These are phyloP conservation scores for Poecilia picta DNA, from an alignment of 2,797 vertebrate species.

Conservation along the genomic window DNA sequence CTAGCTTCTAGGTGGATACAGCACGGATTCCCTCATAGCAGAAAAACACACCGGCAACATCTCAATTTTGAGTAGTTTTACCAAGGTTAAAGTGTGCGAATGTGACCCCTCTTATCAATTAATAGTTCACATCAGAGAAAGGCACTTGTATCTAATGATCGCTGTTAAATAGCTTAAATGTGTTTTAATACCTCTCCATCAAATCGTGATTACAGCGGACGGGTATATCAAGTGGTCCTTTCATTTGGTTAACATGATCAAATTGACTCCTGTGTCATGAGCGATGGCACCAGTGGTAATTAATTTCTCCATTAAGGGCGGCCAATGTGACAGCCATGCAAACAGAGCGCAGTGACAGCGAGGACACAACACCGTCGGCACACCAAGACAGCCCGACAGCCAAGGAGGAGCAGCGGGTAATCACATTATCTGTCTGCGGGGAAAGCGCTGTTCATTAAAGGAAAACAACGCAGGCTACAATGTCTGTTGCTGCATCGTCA, in stretches of 20 bases:
- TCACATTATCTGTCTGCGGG: constrained; percentile 83
- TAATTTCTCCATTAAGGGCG: constrained; percentile 84
- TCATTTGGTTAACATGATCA: constrained; percentile 83
- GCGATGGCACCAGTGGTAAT: constrained; percentile 81
- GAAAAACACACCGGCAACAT: constrained; percentile 49
- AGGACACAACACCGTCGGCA: constrained; percentile 77
- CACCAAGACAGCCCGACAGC: constrained; percentile 74
- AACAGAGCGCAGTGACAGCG: constrained; percentile 76
- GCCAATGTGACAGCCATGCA: constrained; percentile 81
- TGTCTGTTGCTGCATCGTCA: constrained; percentile 73
- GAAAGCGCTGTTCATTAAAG: constrained; percentile 83
- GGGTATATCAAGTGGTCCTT: constrained; percentile 76
- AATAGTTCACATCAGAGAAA: constrained; percentile 71
- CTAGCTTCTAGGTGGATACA: not conserved
- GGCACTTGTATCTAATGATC: constrained; percentile 72
- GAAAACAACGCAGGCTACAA: constrained; percentile 71
- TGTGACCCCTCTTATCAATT: constrained; percentile 64
- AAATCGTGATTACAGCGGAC: constrained; percentile 76
- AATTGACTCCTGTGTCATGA: constrained; percentile 81
- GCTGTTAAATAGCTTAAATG: constrained; percentile 78
- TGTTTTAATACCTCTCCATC: constrained; percentile 75
- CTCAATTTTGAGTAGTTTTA: constrained; percentile 61
- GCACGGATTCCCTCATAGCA: not conserved
- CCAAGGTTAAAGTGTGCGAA: constrained; percentile 74
- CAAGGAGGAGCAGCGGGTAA: constrained; percentile 79